Evolutionary conservation across 2,888 invertebrate genomes (phyloP).

Genomic region (Monoplex corrugatus): DNA sequence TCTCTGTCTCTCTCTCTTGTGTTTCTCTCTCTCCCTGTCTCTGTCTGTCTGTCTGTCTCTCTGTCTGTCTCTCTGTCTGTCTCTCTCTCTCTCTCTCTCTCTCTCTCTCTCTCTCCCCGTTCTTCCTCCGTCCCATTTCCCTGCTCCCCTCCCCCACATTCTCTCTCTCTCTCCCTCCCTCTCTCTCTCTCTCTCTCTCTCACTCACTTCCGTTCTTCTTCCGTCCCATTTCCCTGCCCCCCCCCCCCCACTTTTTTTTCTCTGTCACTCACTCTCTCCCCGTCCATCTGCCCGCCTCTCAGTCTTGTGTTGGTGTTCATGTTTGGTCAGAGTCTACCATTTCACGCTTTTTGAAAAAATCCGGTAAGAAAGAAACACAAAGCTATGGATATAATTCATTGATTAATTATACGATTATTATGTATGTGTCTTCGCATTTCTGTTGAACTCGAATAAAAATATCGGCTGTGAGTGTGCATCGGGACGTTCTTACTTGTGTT

Average conservation of each 20-base stretch:
- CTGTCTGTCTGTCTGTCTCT: too few relatives aligned
- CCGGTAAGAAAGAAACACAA: too few relatives aligned
- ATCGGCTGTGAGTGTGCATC: too few relatives aligned
- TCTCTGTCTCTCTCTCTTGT: conserved; percentile 13
- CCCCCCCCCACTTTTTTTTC: neutral
- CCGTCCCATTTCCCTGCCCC: neutral
- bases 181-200: neutral
- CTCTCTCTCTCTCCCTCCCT: neutral
- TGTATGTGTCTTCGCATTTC: too few relatives aligned
- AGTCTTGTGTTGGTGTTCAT: too few relatives aligned
- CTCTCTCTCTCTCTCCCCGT: neutral
- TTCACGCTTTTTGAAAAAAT: too few relatives aligned
- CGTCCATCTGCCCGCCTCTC: neutral
- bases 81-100: neutral
- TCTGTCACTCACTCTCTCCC: neutral
- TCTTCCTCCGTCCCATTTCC: neutral
- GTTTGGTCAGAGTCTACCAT: too few relatives aligned
- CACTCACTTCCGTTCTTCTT: neutral
- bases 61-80: neutral
- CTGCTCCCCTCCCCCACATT: neutral
- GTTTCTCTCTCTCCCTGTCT: neutral
- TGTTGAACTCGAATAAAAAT: too few relatives aligned
- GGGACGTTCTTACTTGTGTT: too few relatives aligned
- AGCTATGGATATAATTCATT: too few relatives aligned
- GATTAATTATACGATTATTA: too few relatives aligned